Conservation (phyloP, 2,797 vertebrate species). For the Caiman crocodilus region DNA sequence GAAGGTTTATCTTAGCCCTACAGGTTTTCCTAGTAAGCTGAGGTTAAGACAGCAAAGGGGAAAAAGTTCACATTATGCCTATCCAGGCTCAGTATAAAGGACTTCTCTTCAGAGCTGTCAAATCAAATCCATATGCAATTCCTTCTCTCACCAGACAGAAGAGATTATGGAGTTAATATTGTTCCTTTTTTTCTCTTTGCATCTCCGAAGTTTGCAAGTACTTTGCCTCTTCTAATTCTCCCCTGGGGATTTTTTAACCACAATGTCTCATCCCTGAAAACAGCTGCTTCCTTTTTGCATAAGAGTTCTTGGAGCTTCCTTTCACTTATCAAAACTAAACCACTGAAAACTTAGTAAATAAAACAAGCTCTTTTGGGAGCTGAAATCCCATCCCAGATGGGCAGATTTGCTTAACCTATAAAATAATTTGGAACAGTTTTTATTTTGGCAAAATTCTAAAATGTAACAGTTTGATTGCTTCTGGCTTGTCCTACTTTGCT, state of each 20-base stretch:
- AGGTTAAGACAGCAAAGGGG: not conserved
- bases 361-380: not conserved
- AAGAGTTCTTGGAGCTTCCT: constrained; percentile 36
- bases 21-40: not conserved
- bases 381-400: constrained; percentile 63
- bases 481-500: constrained; percentile 70
- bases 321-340: constrained; percentile 19
- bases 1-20: not conserved
- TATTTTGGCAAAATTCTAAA: constrained; percentile 61
- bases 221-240: not conserved
- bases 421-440: constrained; percentile 62
- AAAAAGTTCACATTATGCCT: not conserved
- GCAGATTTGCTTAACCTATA: constrained; percentile 67
- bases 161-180: not conserved
- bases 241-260: constrained; percentile 25
- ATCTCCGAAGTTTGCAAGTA: not conserved
- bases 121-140: not conserved
- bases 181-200: not conserved
- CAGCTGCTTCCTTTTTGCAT: constrained; percentile 61
- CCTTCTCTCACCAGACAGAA: constrained; percentile 12
- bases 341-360: constrained; percentile 30
- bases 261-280: constrained; percentile 39
- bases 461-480: constrained; percentile 63
- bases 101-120: constrained; percentile 17
- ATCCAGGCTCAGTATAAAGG: constrained; percentile 9